A percentile compares a stretch with the other conserved stretches of the same genome.
Conservation (phyloP, 2,113 vertebrate genomes). For the Vimba vimba region DNA sequence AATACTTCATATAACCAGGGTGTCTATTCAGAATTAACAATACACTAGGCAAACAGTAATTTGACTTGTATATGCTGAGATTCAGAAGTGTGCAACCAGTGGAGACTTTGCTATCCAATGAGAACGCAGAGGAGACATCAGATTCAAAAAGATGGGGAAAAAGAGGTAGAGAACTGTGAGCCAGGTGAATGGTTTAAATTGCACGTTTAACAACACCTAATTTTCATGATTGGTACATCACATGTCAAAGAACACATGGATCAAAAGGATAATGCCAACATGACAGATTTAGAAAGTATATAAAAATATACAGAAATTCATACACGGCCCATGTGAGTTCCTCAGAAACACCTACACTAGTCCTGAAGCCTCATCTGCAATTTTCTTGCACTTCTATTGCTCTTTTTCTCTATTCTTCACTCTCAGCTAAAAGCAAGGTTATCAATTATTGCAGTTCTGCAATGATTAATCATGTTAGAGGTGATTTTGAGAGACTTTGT, state of each 20-base stretch:
- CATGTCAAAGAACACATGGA: too few species aligned
- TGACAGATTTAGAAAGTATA: background rate
- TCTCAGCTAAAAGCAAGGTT: background rate
- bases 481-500: background rate
- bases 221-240: background rate
- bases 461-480: background rate
- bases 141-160: background rate
- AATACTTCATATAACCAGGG: background rate
- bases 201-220: background rate
- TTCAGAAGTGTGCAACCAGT: constrained; percentile 1
- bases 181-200: background rate
- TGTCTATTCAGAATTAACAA: background rate
- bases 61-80: background rate
- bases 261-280: background rate
- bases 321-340: background rate
- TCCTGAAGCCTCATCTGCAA: constrained; percentile 26
- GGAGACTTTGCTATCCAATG: background rate
- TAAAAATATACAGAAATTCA: background rate
- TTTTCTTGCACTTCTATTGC: constrained; percentile 39
- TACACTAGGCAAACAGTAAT: background rate
- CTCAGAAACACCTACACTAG: constrained; percentile 2
- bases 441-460: background rate
- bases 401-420: background rate
- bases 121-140: background rate
- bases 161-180: background rate